Evolutionary conservation across 2,888 invertebrate genomes (phyloP).

Genomic region (Cryptus armator): DNA sequence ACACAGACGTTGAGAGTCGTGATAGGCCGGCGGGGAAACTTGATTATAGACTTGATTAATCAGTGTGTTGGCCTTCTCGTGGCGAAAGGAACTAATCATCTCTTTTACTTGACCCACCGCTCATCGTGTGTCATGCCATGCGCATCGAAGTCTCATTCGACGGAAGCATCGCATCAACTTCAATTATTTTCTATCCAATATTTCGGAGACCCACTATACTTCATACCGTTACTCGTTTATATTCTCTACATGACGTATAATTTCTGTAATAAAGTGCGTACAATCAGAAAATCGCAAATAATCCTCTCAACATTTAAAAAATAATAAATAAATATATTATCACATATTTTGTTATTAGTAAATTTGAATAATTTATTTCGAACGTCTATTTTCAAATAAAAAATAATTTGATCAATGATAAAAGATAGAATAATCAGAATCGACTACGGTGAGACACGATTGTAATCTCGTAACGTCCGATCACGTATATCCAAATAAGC

Average conservation of each 20-base stretch:
- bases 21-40: conserved; percentile 6
- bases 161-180: not conserved
- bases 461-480: not conserved
- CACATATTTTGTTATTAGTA: too few relatives aligned
- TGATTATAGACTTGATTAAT: conserved; percentile 7
- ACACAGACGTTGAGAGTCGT: not conserved
- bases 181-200: not conserved
- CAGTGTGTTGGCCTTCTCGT: conserved; percentile 9
- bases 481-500: conserved; percentile 23
- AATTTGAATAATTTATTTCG: too few relatives aligned
- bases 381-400: not conserved
- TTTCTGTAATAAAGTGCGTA: not conserved
- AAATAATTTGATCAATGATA: not conserved
- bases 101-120: not conserved
- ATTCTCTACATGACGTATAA: not conserved
- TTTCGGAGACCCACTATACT: not conserved
- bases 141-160: conserved; percentile 8
- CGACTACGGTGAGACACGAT: not conserved
- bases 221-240: not conserved
- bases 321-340: not conserved
- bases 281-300: too few relatives aligned
- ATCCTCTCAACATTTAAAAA: too few relatives aligned
- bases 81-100: conserved; percentile 1
- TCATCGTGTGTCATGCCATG: conserved; percentile 12
- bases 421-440: not conserved